A percentile compares a stretch with the other conserved stretches of the same genome.
Evolutionary conservation across 2,888 invertebrate genomes (phyloP).

Genomic region (Acanthosoma haemorrhoidale): DNA sequence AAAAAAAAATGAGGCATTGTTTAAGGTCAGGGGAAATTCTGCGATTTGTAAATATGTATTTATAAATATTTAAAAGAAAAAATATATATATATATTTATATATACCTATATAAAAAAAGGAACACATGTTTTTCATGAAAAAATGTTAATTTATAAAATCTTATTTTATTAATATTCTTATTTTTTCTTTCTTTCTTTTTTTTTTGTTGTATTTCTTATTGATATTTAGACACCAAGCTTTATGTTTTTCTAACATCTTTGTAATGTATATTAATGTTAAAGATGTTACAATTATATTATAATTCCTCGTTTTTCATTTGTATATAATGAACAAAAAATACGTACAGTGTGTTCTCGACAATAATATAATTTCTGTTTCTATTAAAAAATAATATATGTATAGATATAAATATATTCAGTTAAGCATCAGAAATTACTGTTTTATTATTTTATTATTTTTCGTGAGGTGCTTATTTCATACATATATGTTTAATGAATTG

Average conservation of each 20-base stretch:
- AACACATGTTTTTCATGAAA: conserved; percentile 18
- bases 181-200: neutral
- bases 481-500: neutral
- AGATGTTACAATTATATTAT: neutral
- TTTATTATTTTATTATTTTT: neutral
- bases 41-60: conserved; percentile 15
- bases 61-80: neutral
- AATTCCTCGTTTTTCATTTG: neutral
- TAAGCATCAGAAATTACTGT: conserved; percentile 3
- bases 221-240: neutral
- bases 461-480: neutral
- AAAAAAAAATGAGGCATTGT: neutral
- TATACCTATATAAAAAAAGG: neutral
- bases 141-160: conserved; percentile 9
- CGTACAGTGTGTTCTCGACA: neutral
- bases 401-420: neutral
- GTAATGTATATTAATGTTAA: conserved; percentile 7
- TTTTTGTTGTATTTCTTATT: conserved; percentile 21
- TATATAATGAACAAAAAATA: conserved; percentile 12
- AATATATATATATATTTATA: conserved; percentile 17
- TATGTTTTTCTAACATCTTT: conserved; percentile 1
- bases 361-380: conserved; percentile 11
- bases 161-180: conserved; percentile 6
- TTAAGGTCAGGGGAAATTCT: neutral
- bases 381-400: neutral